These are phyloP conservation scores for Agrochola lychnidis DNA, from an alignment of 2,888 invertebrate species.

Conservation along the genomic window DNA sequence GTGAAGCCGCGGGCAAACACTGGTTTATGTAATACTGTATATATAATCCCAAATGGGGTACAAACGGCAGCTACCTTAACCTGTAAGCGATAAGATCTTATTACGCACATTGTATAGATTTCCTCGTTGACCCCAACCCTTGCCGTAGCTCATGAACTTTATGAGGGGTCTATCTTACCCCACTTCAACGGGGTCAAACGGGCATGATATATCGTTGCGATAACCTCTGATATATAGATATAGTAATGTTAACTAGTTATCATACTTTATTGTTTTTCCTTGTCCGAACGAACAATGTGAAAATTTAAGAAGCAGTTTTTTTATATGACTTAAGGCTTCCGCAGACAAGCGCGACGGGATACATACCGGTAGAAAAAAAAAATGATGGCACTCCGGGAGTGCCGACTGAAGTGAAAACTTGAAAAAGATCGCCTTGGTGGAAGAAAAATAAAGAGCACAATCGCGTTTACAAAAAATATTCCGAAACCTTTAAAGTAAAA, in stretches of 20 bases:
- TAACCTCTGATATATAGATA: conserved; percentile 10
- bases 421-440: too few relatives aligned
- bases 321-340: too few relatives aligned
- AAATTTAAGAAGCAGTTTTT: too few relatives aligned
- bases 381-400: too few relatives aligned
- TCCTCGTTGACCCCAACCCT: conserved; percentile 52
- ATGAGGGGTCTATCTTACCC: conserved; percentile 52
- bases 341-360: too few relatives aligned
- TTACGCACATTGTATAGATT: conserved; percentile 33
- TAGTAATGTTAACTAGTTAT: background rate
- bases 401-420: too few relatives aligned
- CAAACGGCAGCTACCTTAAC: conserved; percentile 20
- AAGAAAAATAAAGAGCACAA: too few relatives aligned
- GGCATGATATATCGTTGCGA: conserved; percentile 31
- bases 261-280: too few relatives aligned
- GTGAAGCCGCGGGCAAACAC: background rate
- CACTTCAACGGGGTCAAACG: conserved; percentile 45
- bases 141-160: conserved; percentile 51
- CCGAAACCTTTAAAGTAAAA: too few relatives aligned
- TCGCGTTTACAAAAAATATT: too few relatives aligned
- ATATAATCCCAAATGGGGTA: conserved; percentile 4
- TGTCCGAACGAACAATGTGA: too few relatives aligned
- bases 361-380: too few relatives aligned
- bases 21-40: background rate
- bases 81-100: conserved; percentile 44